Conservation (phyloP, 2,888 invertebrate species). For the Drosophila kuntzei region DNA sequence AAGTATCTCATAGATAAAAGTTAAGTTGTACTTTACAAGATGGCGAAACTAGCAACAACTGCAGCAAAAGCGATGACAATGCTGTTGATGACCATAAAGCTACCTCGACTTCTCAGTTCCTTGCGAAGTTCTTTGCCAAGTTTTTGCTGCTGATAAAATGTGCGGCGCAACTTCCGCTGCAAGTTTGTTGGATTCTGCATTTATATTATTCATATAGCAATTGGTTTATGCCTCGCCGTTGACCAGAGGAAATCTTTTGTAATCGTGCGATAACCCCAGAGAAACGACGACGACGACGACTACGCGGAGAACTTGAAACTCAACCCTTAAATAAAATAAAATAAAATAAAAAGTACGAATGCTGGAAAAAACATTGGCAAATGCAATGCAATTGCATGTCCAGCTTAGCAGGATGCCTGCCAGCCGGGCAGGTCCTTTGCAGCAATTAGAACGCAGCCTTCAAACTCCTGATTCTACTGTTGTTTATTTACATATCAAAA, state of each 20-base stretch:
- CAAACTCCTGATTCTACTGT: conserved; percentile 16
- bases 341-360: conserved; percentile 26
- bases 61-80: conserved; percentile 33
- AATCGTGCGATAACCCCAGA: conserved; percentile 80
- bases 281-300: conserved; percentile 52
- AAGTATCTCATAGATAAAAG: conserved; percentile 73
- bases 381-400: conserved; percentile 75
- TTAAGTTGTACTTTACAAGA: conserved; percentile 33
- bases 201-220: conserved; percentile 33
- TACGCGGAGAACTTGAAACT: conserved; percentile 66
- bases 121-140: conserved; percentile 5
- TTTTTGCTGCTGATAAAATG: not conserved
- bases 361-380: conserved; percentile 55
- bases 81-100: conserved; percentile 8
- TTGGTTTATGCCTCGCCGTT: conserved; percentile 36
- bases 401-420: conserved; percentile 72
- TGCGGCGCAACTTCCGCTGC: conserved; percentile 69
- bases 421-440: conserved; percentile 71
- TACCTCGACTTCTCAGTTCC: not conserved
- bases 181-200: conserved; percentile 54
- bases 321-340: conserved; percentile 62
- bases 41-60: conserved; percentile 36
- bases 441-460: conserved; percentile 69
- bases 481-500: conserved; percentile 75
- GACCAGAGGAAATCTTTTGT: conserved; percentile 81